phyloP scores from a whole-genome alignment of 2,888 invertebrate genomes.

The Punctoribates punctum region DNA sequence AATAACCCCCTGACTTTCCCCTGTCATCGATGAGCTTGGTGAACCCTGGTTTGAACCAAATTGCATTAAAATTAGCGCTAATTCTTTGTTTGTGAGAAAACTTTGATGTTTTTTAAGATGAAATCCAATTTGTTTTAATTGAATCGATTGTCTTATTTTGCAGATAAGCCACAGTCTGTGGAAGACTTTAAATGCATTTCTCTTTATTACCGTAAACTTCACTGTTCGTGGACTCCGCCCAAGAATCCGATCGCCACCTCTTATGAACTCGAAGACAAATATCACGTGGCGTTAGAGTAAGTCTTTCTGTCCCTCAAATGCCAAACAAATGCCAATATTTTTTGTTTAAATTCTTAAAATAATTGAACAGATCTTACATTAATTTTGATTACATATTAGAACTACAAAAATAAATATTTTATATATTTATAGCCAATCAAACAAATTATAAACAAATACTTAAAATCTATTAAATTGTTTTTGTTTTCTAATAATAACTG shows the following conservation, averaged over 20 bases:
- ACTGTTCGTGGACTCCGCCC: conserved; percentile 44
- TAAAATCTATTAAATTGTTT: background rate
- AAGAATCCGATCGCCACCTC: conserved; percentile 41
- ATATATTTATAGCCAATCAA: no score
- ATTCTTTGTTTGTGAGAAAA: no score
- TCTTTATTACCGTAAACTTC: conserved; percentile 42
- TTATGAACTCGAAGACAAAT: conserved; percentile 38
- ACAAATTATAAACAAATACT: background rate
- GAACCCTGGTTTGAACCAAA: no score
- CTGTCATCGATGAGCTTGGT: no score
- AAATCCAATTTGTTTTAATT: no score
- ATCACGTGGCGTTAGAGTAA: background rate
- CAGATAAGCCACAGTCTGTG: conserved; percentile 41
- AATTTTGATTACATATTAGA: no score
- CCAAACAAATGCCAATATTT: background rate
- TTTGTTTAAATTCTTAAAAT: no score
- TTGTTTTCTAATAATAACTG: background rate
- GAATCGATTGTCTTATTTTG: conserved; percentile 21
- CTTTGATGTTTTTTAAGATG: no score
- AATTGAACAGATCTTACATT: no score
- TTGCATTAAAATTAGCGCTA: no score
- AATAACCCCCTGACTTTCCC: no score
- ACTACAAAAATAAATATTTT: no score
- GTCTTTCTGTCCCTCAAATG: background rate
- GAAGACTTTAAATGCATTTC: conserved; percentile 44